A percentile compares a stretch with the other conserved stretches of the same genome.
Evolutionary conservation across 2,113 vertebrate genomes (phyloP).

Genomic region (Emydura subglobosa): DNA sequence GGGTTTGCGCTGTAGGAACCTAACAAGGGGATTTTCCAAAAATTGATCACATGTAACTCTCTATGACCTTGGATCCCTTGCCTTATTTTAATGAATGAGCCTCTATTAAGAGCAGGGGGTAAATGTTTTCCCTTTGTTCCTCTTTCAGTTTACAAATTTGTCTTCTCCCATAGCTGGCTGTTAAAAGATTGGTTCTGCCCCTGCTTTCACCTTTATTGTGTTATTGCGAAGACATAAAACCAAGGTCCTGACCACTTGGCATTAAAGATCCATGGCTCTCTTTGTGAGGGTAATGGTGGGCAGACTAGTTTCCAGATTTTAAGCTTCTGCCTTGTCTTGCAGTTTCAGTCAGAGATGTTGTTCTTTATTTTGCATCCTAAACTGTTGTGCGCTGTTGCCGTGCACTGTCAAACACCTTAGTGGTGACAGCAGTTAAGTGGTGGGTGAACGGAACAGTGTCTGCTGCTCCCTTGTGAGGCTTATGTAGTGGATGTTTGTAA

Average conservation of each 20-base stretch:
- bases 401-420: slow-evolving; percentile 27
- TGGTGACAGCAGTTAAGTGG: slow-evolving; percentile 37
- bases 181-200: slow-evolving; percentile 77
- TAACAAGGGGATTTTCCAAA: slow-evolving; percentile 60
- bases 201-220: slow-evolving; percentile 75
- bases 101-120: slow-evolving; percentile 73
- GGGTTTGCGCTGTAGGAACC: slow-evolving; percentile 24
- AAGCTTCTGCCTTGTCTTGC: slow-evolving; percentile 61
- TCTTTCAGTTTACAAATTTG: slow-evolving; percentile 78
- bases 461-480: slow-evolving; percentile 9
- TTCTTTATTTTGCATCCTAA: slow-evolving; percentile 40
- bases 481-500: background rate
- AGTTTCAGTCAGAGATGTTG: slow-evolving; percentile 24
- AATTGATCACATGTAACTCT: slow-evolving; percentile 64
- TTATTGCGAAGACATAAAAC: slow-evolving; percentile 73
- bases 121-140: slow-evolving; percentile 75
- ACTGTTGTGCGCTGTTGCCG: background rate
- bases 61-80: slow-evolving; percentile 66
- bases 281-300: slow-evolving; percentile 62
- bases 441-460: background rate
- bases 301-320: slow-evolving; percentile 56
- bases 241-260: slow-evolving; percentile 70
- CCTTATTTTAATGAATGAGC: slow-evolving; percentile 74
- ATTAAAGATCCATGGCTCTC: slow-evolving; percentile 70
- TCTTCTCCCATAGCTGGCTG: slow-evolving; percentile 75